A percentile compares a stretch with the other conserved stretches of the same genome.
Evolutionary conservation across 2,113 vertebrate genomes (phyloP).

Genomic region (Perca flavescens): DNA sequence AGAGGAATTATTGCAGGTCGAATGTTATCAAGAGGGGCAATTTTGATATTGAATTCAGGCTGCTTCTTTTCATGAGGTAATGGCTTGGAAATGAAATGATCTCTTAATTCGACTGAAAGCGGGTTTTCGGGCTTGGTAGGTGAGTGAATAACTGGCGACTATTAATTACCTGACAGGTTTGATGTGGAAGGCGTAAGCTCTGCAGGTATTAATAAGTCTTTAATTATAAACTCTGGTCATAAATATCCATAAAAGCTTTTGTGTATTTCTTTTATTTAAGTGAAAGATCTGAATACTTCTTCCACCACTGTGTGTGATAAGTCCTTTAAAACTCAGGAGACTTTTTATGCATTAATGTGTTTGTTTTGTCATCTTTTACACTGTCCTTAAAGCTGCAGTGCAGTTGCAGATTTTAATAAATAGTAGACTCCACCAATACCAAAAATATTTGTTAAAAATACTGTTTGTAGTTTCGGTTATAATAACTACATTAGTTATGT

Average conservation of each 20-base stretch:
- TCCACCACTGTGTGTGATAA: too few relatives aligned
- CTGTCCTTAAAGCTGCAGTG: too few relatives aligned
- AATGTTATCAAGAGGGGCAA: slow-evolving; percentile 33
- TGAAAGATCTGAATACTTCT: too few relatives aligned
- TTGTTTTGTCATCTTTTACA: too few relatives aligned
- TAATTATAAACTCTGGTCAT: slow-evolving; percentile 89
- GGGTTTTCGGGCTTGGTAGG: slow-evolving; percentile 23
- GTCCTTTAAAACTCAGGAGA: too few relatives aligned
- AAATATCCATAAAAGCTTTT: slow-evolving; percentile 88
- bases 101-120: slow-evolving; percentile 44
- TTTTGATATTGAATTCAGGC: slow-evolving; percentile 42
- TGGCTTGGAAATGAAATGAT: slow-evolving; percentile 34
- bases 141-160: slow-evolving; percentile 49
- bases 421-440: background rate
- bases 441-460: too few relatives aligned
- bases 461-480: too few relatives aligned
- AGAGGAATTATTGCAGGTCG: slow-evolving; percentile 45
- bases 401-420: background rate
- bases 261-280: slow-evolving; percentile 70
- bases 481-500: too few relatives aligned
- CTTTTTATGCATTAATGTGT: too few relatives aligned
- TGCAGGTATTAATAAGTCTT: slow-evolving; percentile 92
- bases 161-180: slow-evolving; percentile 88
- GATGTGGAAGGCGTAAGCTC: slow-evolving; percentile 80
- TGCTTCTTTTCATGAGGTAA: slow-evolving; percentile 45